Evolutionary conservation across 2,797 vertebrate genomes (phyloP).

Genomic region (Pseudochaenichthys georgianus): DNA sequence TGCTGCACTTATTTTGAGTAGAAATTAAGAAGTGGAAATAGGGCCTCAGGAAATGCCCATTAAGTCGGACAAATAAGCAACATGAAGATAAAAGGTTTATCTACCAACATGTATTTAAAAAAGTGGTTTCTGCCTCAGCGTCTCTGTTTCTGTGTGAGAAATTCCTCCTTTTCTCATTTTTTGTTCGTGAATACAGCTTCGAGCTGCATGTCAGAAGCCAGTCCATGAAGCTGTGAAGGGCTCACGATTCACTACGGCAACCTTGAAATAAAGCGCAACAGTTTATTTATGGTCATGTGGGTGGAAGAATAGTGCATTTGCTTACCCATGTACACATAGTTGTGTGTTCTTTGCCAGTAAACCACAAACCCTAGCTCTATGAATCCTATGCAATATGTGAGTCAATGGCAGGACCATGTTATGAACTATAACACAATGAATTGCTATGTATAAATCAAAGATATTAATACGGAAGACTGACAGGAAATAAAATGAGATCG

Average conservation of each 20-base stretch:
- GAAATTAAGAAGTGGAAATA: background rate
- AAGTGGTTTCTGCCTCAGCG: background rate
- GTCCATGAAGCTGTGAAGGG: background rate
- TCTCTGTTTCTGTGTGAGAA: background rate
- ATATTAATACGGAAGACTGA: background rate
- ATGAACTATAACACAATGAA: background rate
- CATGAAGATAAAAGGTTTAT: background rate
- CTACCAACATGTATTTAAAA: background rate
- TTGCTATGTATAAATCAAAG: background rate
- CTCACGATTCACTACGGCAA: background rate
- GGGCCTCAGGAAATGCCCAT: too few relatives aligned
- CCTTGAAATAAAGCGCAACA: background rate
- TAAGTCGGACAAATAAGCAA: background rate
- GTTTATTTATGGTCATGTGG: background rate
- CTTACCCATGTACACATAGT: background rate
- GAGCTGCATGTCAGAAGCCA: background rate
- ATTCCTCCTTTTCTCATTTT: background rate
- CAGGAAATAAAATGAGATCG: background rate
- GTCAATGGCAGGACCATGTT: background rate
- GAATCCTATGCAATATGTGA: background rate
- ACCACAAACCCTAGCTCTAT: background rate
- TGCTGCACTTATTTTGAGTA: background rate
- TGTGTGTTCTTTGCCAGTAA: background rate
- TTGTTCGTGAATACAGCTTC: background rate
- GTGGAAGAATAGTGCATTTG: background rate